Conservation (phyloP, 2,888 invertebrate species). For the Linnaemya vulpina region DNA sequence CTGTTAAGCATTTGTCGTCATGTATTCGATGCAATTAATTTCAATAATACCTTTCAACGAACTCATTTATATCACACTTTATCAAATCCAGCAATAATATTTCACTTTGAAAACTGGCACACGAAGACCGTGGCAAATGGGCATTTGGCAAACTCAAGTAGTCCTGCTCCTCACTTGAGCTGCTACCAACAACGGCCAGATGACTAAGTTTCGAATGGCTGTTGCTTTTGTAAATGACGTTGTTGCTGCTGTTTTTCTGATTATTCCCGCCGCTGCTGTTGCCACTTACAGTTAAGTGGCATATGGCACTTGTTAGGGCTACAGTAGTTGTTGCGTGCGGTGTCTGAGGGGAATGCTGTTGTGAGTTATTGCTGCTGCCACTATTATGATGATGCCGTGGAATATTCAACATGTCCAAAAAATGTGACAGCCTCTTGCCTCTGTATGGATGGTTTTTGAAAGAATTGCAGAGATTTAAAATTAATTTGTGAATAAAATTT, state of each 20-base stretch:
- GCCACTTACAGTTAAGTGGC: constrained; percentile 37
- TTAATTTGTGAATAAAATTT: constrained; percentile 21
- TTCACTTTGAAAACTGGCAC: constrained; percentile 77
- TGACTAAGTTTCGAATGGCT: constrained; percentile 37
- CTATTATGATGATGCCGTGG: constrained; percentile 68
- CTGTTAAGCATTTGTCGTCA: neutral
- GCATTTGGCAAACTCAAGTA: constrained; percentile 49
- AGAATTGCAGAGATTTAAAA: constrained; percentile 26
- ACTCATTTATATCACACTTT: constrained; percentile 70
- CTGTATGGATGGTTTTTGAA: constrained; percentile 31
- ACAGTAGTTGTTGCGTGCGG: constrained; percentile 39
- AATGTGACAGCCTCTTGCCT: constrained; percentile 74
- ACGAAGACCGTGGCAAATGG: constrained; percentile 73
- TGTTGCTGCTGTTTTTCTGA: constrained; percentile 40
- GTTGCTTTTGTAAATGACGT: constrained; percentile 38
- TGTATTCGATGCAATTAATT: constrained; percentile 3
- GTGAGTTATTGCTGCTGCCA: constrained; percentile 61
- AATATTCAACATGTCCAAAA: constrained; percentile 75
- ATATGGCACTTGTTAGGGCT: neutral
- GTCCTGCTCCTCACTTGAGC: constrained; percentile 45
- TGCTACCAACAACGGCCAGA: constrained; percentile 45
- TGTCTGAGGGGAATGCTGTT: constrained; percentile 67
- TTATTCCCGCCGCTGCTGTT: constrained; percentile 14
- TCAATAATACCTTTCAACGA: constrained; percentile 71
- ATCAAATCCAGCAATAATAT: constrained; percentile 76